Conservation (phyloP, 2,888 invertebrate genomes). For the Trichogramma dendrolimi region DNA sequence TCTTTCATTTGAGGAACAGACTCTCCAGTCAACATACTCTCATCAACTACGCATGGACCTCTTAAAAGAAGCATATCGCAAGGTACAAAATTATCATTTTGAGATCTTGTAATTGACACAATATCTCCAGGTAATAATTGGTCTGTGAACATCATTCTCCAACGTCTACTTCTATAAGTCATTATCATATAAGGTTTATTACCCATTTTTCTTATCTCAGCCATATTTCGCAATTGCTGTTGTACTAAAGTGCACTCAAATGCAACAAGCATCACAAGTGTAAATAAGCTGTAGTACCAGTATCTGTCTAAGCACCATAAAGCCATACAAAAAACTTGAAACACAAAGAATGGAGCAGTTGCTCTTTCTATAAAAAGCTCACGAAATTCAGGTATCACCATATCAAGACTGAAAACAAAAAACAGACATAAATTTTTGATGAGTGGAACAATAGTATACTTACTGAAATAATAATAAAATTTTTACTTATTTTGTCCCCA, state of each 20-base stretch:
- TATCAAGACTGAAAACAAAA: slow-evolving; percentile 67
- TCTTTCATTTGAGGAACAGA: slow-evolving; percentile 99
- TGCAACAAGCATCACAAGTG: slow-evolving; percentile 89
- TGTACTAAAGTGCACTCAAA: slow-evolving; percentile 98
- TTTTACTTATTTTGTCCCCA: slow-evolving; percentile 86
- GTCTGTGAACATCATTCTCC: slow-evolving; percentile 81
- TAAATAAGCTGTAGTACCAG: slow-evolving; percentile 97
- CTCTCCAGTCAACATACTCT: slow-evolving; percentile 90
- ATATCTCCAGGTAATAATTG: slow-evolving; percentile 94
- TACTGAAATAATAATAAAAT: slow-evolving; percentile 1
- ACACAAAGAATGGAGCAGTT: slow-evolving; percentile 99
- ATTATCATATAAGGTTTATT: slow-evolving; percentile 89
- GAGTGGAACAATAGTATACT: slow-evolving; percentile 48
- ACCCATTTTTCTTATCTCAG: slow-evolving; percentile 98
- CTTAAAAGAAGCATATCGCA: slow-evolving; percentile 91
- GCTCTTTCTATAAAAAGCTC: slow-evolving; percentile 96
- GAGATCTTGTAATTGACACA: slow-evolving; percentile 85
- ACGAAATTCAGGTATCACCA: slow-evolving; percentile 92
- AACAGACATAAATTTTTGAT: slow-evolving; percentile 85
- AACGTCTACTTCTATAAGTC: slow-evolving; percentile 85
- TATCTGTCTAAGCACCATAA: slow-evolving; percentile 99
- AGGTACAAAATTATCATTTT: slow-evolving; percentile 88
- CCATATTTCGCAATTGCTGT: slow-evolving; percentile 96
- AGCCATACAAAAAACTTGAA: slow-evolving; percentile 98
- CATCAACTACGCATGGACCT: slow-evolving; percentile 97